Percentiles rank a stretch among this genome's conserved stretches.
phyloP scores from a whole-genome alignment of 2,888 invertebrate species.

The Nephrotoma flavescens region DNA sequence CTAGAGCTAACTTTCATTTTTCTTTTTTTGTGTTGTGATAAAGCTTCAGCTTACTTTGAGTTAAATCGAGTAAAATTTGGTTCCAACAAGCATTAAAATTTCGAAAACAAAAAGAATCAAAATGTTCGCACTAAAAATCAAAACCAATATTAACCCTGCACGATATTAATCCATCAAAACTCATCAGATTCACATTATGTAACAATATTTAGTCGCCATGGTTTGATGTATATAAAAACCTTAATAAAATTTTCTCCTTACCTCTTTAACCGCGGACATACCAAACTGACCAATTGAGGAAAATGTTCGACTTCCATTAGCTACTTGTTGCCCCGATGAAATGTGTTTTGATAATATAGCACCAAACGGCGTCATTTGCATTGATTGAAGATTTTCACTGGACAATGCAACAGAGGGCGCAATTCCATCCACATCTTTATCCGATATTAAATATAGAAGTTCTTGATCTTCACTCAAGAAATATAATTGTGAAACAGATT shows the following conservation, averaged over 20 bases:
- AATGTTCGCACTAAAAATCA: no score
- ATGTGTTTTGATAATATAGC: conserved; percentile 30
- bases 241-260: conserved; percentile 14
- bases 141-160: no score
- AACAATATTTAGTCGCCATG: no score
- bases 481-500: conserved; percentile 42
- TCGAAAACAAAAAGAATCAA: no score
- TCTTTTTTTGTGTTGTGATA: no score
- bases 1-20: no score
- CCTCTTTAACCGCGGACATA: conserved; percentile 34
- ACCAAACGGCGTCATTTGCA: conserved; percentile 34
- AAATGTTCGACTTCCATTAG: not conserved
- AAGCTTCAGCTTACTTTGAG: no score
- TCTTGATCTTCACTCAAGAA: conserved; percentile 45
- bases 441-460: conserved; percentile 33
- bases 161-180: no score
- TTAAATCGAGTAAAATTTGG: no score
- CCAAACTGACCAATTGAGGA: conserved; percentile 26
- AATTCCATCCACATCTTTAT: conserved; percentile 28
- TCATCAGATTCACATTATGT: no score
- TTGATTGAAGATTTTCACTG: conserved; percentile 14
- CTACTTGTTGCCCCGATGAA: conserved; percentile 12
- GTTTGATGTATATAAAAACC: no score
- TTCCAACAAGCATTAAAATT: no score
- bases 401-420: conserved; percentile 25